Percentiles rank a stretch among this genome's conserved stretches.
These are phyloP conservation scores for Drosophila mayaguana DNA, from an alignment of 2,888 invertebrate genomes.

Conservation along the genomic window DNA sequence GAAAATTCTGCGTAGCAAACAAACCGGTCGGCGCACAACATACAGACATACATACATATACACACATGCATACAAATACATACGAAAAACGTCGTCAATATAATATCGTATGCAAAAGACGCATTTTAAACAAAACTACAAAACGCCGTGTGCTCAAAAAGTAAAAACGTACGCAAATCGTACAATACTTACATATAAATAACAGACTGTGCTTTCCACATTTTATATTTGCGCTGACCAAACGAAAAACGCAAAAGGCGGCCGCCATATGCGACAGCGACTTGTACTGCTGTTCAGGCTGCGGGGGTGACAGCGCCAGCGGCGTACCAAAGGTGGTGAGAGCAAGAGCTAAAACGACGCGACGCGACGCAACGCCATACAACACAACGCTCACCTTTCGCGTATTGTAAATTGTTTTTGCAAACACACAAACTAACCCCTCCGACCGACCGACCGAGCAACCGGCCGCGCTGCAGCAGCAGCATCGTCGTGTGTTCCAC, in stretches of 20 bases:
- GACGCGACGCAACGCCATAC: constrained; percentile 12
- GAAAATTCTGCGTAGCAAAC: constrained; percentile 78
- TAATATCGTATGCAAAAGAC: constrained; percentile 65
- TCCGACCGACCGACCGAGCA: constrained; percentile 13
- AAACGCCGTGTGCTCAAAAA: constrained; percentile 27
- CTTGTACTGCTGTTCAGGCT: constrained; percentile 23
- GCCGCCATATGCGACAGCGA: constrained; percentile 63
- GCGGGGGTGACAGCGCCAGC: constrained; percentile 66
- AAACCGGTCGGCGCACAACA: constrained; percentile 74
- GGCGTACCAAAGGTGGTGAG: constrained; percentile 60
- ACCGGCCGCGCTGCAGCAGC: constrained; percentile 26
- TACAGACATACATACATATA: constrained; percentile 55
- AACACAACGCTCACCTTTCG: constrained; percentile 52
- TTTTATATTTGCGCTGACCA: constrained; percentile 61
- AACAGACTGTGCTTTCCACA: constrained; percentile 43
- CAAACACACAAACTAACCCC: constrained; percentile 54
- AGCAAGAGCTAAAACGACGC: constrained; percentile 47
- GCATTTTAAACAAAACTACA: constrained; percentile 50
- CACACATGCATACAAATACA: constrained; percentile 37
- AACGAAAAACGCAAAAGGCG: constrained; percentile 62
- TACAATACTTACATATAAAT: constrained; percentile 47
- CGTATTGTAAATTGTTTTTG: constrained; percentile 77
- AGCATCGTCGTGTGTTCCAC: constrained; percentile 67
- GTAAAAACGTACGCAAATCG: constrained; percentile 37
- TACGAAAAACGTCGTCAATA: constrained; percentile 63